Evolutionary conservation across 2,113 vertebrate genomes (phyloP).

Genomic region (Pituophis catenifer): DNA sequence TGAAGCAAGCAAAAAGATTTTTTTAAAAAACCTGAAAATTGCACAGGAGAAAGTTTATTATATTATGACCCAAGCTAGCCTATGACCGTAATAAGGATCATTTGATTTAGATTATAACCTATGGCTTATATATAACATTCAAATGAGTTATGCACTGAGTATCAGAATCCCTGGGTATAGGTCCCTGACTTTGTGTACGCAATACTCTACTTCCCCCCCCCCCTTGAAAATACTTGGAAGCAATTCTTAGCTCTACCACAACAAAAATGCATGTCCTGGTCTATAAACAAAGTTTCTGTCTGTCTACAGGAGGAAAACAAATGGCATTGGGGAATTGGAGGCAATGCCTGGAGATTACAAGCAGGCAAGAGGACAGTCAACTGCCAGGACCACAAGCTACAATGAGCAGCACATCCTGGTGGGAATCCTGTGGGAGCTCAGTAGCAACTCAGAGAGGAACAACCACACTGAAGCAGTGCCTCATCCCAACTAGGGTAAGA

Average conservation of each 20-base stretch:
- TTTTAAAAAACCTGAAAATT: background rate
- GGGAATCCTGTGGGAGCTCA: no score
- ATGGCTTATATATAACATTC: background rate
- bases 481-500: no score
- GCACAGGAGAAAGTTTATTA: background rate
- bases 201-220: no score
- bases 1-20: slow-evolving; percentile 36
- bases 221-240: background rate
- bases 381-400: background rate
- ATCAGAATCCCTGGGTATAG: background rate
- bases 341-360: background rate
- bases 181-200: no score
- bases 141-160: background rate
- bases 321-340: background rate
- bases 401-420: background rate
- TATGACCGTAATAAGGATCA: background rate
- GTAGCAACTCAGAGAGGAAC: no score
- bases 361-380: background rate
- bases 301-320: background rate
- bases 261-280: background rate
- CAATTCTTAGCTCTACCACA: background rate
- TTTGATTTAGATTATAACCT: background rate
- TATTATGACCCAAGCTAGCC: background rate
- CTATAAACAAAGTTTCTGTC: background rate
- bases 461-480: no score